Evolutionary conservation across 2,888 invertebrate species (phyloP), one percentile per base, ranked within the genome.

Genomic region (Busseola fusca): DNA sequence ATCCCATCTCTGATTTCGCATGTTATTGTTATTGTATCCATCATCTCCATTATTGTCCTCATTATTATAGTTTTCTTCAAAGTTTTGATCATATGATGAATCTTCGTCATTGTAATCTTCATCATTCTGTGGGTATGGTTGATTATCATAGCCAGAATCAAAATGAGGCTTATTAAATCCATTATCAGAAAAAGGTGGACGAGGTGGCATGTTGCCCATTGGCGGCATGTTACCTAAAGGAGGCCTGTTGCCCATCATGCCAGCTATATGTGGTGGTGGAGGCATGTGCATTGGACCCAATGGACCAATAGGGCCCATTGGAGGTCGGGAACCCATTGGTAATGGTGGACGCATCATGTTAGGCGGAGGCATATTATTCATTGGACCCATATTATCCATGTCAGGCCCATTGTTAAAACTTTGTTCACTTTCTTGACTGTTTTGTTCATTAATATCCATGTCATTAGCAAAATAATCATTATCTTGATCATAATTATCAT

Each of bases 381-480:
- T 86, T 16, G 89, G 86, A 25, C 81, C 72, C 69, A 78, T 80
- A 72, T 76, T 83, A 70, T 89, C 91, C 69, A 88, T 88, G 50
- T 94, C 92, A 80, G 92, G 87, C 34, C 90, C 91, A 91, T 94
- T 93, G 56, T 93, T 90, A 84, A 89, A 94, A 76, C 87, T 85
- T 84, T 90, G 88, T 75, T 93, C 92, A 79, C 92, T 90, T 3
- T 94, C 93, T 76, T 94, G 92, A 92, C 93, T 93, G 84, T 89
- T 93, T 84, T 91, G 91, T 48, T 94, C 93, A 86, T 88, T 88
- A 63, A 90, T 90, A 81, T 95, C 93, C 88, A 95, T 94, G 57
- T 95, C 93, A 88, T 92, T 88, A 70, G 94, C 89, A 87, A 93
- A 95, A 84, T 91, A 93, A 58, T 94, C 91, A 76, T 93, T 90